Evolutionary conservation across 2,113 vertebrate species (phyloP), one percentile per base, ranked within the genome.

Genomic region (Castor canadensis): DNA sequence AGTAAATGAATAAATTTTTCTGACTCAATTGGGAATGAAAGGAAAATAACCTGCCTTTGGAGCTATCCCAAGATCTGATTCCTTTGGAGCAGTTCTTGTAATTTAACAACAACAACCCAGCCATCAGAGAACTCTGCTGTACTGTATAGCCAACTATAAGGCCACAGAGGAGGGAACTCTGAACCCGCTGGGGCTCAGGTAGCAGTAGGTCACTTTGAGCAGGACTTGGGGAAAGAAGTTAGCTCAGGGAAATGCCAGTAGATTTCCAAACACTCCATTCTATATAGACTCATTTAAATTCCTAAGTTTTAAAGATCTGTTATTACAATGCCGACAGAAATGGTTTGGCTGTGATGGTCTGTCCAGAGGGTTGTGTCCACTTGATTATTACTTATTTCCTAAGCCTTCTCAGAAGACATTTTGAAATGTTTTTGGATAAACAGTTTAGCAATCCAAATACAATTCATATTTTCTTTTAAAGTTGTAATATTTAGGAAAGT

Each of bases 1-100:
- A 96, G 96, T 97, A 97, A 97, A 97, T 97, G 97, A 98, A 95
- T 97, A 97, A 91, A 93, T 93, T 97, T 97, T 97, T 97, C 96
- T 94, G 91, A 94, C 96, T 94, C 97, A 95, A 8, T 75, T 93
- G 97, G 95, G 96, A 97, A 66, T 69, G 80, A 93, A 97, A 97
- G 89, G 96, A 94, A 98, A 97, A 97, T 97, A 97, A 97, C 96
- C 91, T 97, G 83, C 93, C 93, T 96, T 96, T 97, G 96, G 96
- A 97, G 86, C 96, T 95, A 94, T 93, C 96, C 85, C 96, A 97
- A 92, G 82, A 94, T 97, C 87, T 97, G 96, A 94, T 94, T 96
- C 96, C 93, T 97, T 87, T 92, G 84, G 97, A 96, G 95, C 16
- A 20, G 80, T 89, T 96, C 93, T 54, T 95, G 95, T 89, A 96